These are phyloP conservation scores for Podarcis siculus DNA, from an alignment of 2,797 vertebrate genomes.

Conservation along the genomic window DNA sequence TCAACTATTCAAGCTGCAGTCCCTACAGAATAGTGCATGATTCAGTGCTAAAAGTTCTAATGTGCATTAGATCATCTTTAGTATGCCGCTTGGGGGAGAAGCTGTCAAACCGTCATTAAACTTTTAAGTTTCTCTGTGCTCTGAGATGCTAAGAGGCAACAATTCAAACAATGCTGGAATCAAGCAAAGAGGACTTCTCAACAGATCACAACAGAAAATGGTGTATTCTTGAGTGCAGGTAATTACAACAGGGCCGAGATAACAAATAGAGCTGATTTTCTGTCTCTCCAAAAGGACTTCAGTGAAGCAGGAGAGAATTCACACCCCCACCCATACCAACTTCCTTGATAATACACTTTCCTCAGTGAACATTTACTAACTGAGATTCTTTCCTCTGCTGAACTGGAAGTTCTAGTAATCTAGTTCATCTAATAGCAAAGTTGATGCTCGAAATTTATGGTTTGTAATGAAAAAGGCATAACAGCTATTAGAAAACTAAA, in stretches of 20 bases:
- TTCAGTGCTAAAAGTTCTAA: constrained; percentile 66
- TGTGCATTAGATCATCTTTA: constrained; percentile 71
- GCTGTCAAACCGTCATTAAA: constrained; percentile 68
- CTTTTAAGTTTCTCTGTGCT: constrained; percentile 52
- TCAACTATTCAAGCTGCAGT: constrained; percentile 60
- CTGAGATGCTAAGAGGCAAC: constrained; percentile 58
- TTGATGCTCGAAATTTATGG: rapidly evolving
- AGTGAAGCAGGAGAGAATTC: constrained; percentile 27
- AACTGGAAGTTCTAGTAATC: constrained; percentile 7
- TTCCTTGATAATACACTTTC: constrained; percentile 38
- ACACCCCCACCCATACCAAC: neutral
- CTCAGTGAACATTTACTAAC: constrained; percentile 11
- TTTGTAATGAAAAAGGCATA: neutral
- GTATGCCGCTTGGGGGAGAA: constrained; percentile 67
- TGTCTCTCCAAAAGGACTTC: constrained; percentile 37
- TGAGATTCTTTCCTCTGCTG: neutral
- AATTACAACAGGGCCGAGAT: constrained; percentile 43
- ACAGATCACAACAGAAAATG: constrained; percentile 9
- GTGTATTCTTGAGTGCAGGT: neutral
- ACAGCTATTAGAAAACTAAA: neutral
- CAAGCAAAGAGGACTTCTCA: constrained; percentile 46
- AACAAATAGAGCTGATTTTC: constrained; percentile 31
- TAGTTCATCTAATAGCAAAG: neutral
- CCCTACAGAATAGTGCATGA: constrained; percentile 48
- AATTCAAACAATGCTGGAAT: constrained; percentile 44